Percentiles rank a stretch among this genome's conserved stretches.
These are phyloP conservation scores for Notodonta dromedarius DNA, from an alignment of 2,888 invertebrate genomes.

Conservation along the genomic window DNA sequence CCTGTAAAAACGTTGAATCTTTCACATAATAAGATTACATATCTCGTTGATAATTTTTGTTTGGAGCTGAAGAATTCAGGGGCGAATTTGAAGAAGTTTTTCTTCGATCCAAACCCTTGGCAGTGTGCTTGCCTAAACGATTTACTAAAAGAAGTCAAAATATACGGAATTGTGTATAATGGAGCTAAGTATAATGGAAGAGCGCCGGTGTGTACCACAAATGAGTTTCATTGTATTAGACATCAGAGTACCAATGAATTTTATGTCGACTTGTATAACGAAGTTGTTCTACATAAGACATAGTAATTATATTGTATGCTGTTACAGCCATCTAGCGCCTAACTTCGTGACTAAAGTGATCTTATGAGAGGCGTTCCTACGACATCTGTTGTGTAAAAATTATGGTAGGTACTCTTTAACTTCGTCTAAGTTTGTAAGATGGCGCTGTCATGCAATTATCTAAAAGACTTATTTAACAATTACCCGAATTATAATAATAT, in stretches of 20 bases:
- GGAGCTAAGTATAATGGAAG: slow-evolving; percentile 55
- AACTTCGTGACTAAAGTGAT: too few species aligned
- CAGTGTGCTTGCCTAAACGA: slow-evolving; percentile 69
- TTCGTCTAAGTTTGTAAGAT: too few species aligned
- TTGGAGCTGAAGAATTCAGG: slow-evolving; percentile 65
- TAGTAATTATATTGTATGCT: slow-evolving; percentile 4
- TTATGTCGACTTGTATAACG: slow-evolving; percentile 53
- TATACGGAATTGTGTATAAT: slow-evolving; percentile 57
- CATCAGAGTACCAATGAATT: slow-evolving; percentile 53
- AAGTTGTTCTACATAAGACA: slow-evolving; percentile 25
- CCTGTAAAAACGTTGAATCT: slow-evolving; percentile 63
- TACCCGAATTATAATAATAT: too few species aligned
- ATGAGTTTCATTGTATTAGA: slow-evolving; percentile 59
- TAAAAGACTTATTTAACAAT: too few species aligned
- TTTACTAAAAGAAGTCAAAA: slow-evolving; percentile 62
- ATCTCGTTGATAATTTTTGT: slow-evolving; percentile 67
- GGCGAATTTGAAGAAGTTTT: slow-evolving; percentile 57
- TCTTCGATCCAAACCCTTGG: slow-evolving; percentile 74
- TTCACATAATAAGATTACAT: slow-evolving; percentile 64
- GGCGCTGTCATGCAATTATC: too few species aligned
- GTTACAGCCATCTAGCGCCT: too few species aligned
- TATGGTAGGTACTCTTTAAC: too few species aligned
- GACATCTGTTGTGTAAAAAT: too few species aligned
- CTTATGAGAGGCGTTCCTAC: not conserved
- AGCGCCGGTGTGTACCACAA: slow-evolving; percentile 60